Base-by-base conservation (phyloP, 1,140 invertebrate genomes). In the Papilio helenus region DNA sequence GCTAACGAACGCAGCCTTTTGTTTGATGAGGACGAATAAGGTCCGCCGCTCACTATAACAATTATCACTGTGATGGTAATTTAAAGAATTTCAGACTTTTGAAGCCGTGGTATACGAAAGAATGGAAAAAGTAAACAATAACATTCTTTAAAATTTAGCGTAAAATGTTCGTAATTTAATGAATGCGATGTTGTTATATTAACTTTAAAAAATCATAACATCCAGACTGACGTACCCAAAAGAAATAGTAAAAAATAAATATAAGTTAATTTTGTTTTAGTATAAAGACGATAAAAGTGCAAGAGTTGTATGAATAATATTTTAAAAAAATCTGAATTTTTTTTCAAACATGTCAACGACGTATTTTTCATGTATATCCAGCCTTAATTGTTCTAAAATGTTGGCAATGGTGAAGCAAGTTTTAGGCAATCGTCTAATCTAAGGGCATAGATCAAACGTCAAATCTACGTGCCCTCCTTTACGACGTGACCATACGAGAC, bases 1-100 rank as follows among this genome's bases (percentile, higher is more conserved):
- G 92, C 89, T 86, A 93, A 89, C 83, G 39, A 74, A 74, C 14
- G 46, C 23, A 46, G 49, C 74, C 51, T 76, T 76, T 58, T 55
- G 74, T 76, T 76, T 77, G 76, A 61, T 77, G 51, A 77, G 51
- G 76, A 77, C 51, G 74, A 58, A 61, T 77, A 77, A 77, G 44
- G 76, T 23, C 20, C 55, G n/a, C 51, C 18, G 55, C 76, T 61
- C 76, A 77, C 55, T 65, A 23, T 72, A 3, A 46, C 72, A 73
- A 73, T 68, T 68, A 68, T 68, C 61, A 68, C 26, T 68, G 26
- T 29, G 26, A 68, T 68, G 61, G 29, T 68, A 68, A 68, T 68
- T 68, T 29, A 16, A 68, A 68, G 23, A 68, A 68, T 29, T 29
- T 68, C 61, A 68, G 26, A 68, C 14, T 68, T 68, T 68, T 26